These are phyloP conservation scores for Macroramphosus scolopax DNA, from an alignment of 2,797 vertebrate species.

Conservation along the genomic window DNA sequence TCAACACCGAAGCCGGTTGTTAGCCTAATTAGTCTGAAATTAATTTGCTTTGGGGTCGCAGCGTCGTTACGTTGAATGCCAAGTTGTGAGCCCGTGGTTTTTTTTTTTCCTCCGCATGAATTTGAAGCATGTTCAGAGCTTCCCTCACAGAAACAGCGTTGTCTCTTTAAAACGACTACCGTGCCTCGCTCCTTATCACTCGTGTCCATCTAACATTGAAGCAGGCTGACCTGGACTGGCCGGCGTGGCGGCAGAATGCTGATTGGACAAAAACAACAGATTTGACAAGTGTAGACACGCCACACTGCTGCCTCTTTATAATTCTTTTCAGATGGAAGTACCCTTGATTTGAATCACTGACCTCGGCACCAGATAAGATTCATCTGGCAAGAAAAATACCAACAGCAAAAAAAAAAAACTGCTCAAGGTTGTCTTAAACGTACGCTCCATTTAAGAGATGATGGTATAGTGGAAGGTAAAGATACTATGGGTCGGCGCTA, in stretches of 20 bases:
- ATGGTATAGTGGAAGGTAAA: constrained; percentile 29
- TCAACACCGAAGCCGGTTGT: constrained; percentile 53
- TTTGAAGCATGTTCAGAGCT: constrained; percentile 27
- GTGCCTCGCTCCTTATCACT: constrained; percentile 40
- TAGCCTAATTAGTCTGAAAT: constrained; percentile 63
- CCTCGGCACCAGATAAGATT: constrained; percentile 68
- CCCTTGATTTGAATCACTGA: constrained; percentile 54
- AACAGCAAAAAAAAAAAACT: constrained; percentile 26
- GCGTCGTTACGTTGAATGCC: constrained; percentile 37
- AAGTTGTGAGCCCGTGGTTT: constrained; percentile 35
- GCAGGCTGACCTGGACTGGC: constrained; percentile 37
- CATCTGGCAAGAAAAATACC: constrained; percentile 19
- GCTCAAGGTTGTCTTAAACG: constrained; percentile 73
- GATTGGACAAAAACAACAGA: constrained; percentile 47
- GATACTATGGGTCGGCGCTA: constrained; percentile 44
- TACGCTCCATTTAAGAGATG: constrained; percentile 59
- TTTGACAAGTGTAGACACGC: constrained; percentile 25
- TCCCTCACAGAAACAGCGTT: constrained; percentile 5
- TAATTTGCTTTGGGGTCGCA: constrained; percentile 58
- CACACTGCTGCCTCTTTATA: constrained; percentile 11
- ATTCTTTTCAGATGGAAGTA: constrained; percentile 27
- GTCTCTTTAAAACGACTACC: constrained; percentile 30
- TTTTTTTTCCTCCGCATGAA: constrained; percentile 24
- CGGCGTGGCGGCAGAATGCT: constrained; percentile 27
- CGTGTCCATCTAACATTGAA: constrained; percentile 63